These are phyloP conservation scores for Keiferia lycopersicella DNA, from an alignment of 2,888 invertebrate genomes.

Conservation along the genomic window DNA sequence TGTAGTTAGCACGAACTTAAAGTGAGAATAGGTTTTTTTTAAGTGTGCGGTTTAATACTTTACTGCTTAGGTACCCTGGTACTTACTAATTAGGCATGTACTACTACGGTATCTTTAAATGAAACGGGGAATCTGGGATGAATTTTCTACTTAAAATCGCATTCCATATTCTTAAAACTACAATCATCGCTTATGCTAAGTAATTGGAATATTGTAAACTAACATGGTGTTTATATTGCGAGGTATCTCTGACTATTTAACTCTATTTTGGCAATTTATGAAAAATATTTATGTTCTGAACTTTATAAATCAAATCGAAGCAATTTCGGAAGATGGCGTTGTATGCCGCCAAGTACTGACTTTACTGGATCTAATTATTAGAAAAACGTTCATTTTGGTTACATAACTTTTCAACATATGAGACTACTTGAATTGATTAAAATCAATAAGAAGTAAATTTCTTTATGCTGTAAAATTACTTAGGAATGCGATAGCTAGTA, in stretches of 20 bases:
- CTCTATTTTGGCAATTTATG: neutral
- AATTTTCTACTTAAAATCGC: neutral
- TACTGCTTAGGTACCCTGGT: too few relatives aligned
- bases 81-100: neutral
- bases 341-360: slow-evolving; percentile 32
- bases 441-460: too few relatives aligned
- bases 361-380: too few relatives aligned
- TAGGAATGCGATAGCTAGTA: too few relatives aligned
- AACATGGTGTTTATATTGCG: neutral
- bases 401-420: slow-evolving; percentile 66
- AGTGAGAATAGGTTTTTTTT: neutral
- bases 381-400: too few relatives aligned
- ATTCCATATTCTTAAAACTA: neutral
- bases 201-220: slow-evolving; percentile 1
- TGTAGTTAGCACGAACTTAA: too few relatives aligned
- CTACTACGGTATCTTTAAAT: neutral
- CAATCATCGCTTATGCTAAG: neutral
- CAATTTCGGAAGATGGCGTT: slow-evolving; percentile 35
- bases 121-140: neutral
- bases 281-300: slow-evolving; percentile 41
- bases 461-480: too few relatives aligned
- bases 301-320: too few relatives aligned
- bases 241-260: neutral
- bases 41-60: neutral
- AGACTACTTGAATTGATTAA: slow-evolving; percentile 48